A percentile compares a stretch with the other conserved stretches of the same genome.
phyloP scores from a whole-genome alignment of 1,140 invertebrate species.

The Dryas iulia region DNA sequence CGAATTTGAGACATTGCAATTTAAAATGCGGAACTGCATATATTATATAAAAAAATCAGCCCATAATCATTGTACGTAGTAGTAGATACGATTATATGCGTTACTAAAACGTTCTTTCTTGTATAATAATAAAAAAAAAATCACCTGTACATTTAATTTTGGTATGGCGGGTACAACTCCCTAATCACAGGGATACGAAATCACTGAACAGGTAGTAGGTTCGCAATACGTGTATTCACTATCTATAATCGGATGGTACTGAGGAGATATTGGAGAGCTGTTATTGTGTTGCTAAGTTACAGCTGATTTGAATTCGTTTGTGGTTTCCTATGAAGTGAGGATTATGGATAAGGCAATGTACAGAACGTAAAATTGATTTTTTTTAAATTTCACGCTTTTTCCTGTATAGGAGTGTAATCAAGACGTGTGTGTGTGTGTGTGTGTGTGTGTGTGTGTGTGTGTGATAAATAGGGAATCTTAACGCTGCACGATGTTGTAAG shows the following conservation, averaged over 20 bases:
- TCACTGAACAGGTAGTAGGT: not conserved
- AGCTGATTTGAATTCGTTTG: conserved; percentile 29
- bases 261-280: conserved; percentile 45
- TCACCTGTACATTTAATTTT: not conserved
- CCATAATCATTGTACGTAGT: no score
- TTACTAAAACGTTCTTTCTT: no score
- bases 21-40: no score
- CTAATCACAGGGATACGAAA: not conserved
- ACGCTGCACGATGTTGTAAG: no score
- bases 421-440: no score
- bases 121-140: not conserved
- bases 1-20: no score
- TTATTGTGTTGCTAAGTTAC: conserved; percentile 66
- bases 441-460: no score
- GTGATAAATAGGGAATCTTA: no score
- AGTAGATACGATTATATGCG: no score
- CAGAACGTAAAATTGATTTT: not conserved
- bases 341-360: conserved; percentile 27
- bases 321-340: conserved; percentile 26
- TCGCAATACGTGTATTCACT: not conserved
- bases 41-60: no score
- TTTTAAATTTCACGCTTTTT: no score
- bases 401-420: no score
- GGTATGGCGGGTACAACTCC: not conserved
- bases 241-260: conserved; percentile 29